Conservation (phyloP, 2,113 vertebrate genomes). For the Tylochromis polylepis region DNA sequence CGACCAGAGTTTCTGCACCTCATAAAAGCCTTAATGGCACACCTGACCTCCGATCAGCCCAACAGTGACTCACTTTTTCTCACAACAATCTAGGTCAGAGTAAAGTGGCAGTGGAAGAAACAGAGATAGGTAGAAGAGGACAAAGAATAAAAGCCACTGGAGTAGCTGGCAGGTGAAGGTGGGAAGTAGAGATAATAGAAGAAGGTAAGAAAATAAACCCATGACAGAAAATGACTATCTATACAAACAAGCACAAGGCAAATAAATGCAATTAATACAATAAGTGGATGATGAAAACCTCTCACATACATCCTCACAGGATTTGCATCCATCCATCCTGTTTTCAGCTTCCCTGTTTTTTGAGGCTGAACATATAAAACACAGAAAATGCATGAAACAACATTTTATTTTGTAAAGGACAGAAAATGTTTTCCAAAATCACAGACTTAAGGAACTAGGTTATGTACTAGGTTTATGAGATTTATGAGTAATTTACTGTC, state of each 20-base stretch:
- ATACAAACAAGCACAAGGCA: neutral
- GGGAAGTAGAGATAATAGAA: neutral
- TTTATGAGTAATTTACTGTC: neutral
- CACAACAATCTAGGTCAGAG: neutral
- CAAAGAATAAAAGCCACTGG: neutral
- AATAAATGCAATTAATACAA: neutral
- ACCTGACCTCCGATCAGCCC: neutral
- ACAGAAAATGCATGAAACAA: neutral
- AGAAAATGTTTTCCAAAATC: neutral
- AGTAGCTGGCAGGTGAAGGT: neutral
- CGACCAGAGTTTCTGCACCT: neutral
- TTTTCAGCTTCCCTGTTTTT: neutral
- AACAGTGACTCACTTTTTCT: neutral
- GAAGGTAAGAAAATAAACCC: neutral
- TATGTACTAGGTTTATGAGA: neutral
- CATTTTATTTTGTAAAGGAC: neutral
- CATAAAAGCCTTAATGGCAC: constrained; percentile 16
- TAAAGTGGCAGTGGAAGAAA: neutral
- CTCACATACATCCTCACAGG: neutral
- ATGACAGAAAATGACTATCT: neutral
- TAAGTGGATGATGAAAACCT: neutral
- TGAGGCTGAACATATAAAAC: neutral
- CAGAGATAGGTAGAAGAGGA: neutral
- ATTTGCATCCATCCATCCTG: neutral
- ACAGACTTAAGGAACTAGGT: neutral